Evolutionary conservation across 2,888 invertebrate genomes (phyloP), one percentile per base, ranked within the genome.

Genomic region (Pocota personata): DNA sequence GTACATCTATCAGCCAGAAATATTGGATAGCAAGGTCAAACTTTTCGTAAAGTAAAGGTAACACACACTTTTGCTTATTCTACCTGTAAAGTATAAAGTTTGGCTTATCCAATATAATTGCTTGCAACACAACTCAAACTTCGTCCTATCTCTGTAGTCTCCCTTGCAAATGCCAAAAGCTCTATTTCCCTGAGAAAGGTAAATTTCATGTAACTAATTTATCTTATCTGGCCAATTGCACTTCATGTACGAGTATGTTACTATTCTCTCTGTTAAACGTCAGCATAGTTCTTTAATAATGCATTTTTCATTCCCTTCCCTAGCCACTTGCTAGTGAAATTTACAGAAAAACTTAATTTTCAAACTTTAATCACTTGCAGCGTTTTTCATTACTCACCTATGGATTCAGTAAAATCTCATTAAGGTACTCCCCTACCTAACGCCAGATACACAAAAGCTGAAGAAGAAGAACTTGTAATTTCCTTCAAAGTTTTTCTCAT

Each of bases 401-500:
- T 46, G 24, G 21, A 72, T 58, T 2, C 12, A 14, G n/a, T 50
- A 75, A 75, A 73, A 60, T 62, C 73, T 73, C 73, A 62, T 73
- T 50, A 24, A 52, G 43, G 1, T 14, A 43, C 46, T 21, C 3
- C 58, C 12, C 35, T 12, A 24, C 24, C n/a, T n/a, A n/a, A n/a
- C n/a, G n/a, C n/a, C 24, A 24, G 24, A 24, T 10, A 12, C 19
- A 8, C 3, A n/a, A 46, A 21, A 57, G 14, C 12, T 19, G 16
- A 35, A n/a, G n/a, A 40, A 52, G 55, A 7, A 35, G 66, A 76
- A 64, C 71, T 71, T 64, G 46, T 71, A 71, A 55, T 78, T 40
- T 30, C 43, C 27, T 55, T 14, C 16, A 64, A 79, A 43, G 46
- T 76, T 76, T 72, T 57, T 30, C 40, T 24, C 79, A 79, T 79